phyloP scores from a whole-genome alignment of 2,113 vertebrate species.

The Seriola rivoliana region DNA sequence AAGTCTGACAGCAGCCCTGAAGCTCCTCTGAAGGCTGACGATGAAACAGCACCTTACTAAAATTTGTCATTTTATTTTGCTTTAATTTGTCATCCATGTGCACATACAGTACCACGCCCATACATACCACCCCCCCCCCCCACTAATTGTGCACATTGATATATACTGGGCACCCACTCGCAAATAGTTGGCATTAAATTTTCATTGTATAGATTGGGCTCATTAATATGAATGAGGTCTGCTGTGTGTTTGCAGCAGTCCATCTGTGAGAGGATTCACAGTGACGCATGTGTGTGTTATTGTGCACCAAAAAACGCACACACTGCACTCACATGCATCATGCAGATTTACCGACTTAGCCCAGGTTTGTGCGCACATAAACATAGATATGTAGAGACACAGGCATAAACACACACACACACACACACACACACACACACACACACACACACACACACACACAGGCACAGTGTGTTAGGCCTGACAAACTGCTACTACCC shows the following conservation, averaged over 20 bases:
- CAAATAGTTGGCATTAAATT: constrained; percentile 79
- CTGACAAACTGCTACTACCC: constrained; percentile 63
- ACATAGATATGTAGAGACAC: constrained; percentile 1
- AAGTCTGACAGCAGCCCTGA: not conserved
- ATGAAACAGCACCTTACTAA: not conserved
- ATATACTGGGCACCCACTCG: constrained; percentile 58
- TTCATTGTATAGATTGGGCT: constrained; percentile 82
- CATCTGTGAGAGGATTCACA: constrained; percentile 74
- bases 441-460: constrained; percentile 18
- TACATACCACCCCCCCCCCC: constrained; percentile 24
- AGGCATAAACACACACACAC: not conserved
- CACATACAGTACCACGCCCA: constrained; percentile 28
- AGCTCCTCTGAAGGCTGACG: not conserved
- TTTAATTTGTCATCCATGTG: constrained; percentile 36
- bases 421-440: too few relatives aligned
- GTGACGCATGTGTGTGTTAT: constrained; percentile 16
- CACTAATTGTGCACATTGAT: constrained; percentile 59
- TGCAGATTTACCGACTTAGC: constrained; percentile 52
- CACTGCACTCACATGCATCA: not conserved
- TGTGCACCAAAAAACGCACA: constrained; percentile 9
- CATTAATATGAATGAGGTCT: constrained; percentile 82
- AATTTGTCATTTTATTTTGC: not conserved
- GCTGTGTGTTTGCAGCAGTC: constrained; percentile 77
- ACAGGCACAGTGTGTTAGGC: constrained; percentile 27
- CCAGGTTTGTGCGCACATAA: constrained; percentile 6